Percentiles rank a stretch among this genome's conserved stretches.
Evolutionary conservation across 2,888 invertebrate species (phyloP).

Genomic region (Caenorhabditis drosophilae): DNA sequence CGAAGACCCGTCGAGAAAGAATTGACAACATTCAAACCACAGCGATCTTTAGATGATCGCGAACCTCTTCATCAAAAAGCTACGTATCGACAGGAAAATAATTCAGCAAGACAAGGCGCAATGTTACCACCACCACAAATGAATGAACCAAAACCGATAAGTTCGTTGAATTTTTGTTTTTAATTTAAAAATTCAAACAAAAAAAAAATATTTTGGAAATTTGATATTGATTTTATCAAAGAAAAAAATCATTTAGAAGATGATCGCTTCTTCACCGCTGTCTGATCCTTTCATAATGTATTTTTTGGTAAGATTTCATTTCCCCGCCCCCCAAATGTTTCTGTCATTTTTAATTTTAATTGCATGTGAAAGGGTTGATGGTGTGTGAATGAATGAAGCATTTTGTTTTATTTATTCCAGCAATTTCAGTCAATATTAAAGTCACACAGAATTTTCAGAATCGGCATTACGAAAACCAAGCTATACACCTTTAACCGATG

Average conservation of each 20-base stretch:
- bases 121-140: constrained; percentile 40
- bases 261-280: constrained; percentile 26
- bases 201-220: no score
- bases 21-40: constrained; percentile 12
- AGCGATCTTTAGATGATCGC: constrained; percentile 11
- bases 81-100: constrained; percentile 17
- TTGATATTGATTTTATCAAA: no score
- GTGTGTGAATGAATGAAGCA: no score
- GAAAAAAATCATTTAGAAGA: constrained; percentile 12
- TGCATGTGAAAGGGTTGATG: no score
- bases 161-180: constrained; percentile 15
- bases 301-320: background rate
- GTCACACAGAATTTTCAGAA: constrained; percentile 57
- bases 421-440: no score
- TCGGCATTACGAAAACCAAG: constrained; percentile 46
- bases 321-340: no score
- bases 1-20: constrained; percentile 14
- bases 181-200: background rate
- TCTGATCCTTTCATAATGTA: constrained; percentile 3
- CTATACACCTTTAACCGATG: constrained; percentile 30
- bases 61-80: constrained; percentile 23
- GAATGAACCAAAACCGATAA: constrained; percentile 35
- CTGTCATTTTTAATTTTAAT: no score
- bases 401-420: no score
- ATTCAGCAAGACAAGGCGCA: constrained; percentile 17